Evolutionary conservation across 2,888 invertebrate species (phyloP), one percentile per base, ranked within the genome.

Genomic region (Drosophila prostipennis): DNA sequence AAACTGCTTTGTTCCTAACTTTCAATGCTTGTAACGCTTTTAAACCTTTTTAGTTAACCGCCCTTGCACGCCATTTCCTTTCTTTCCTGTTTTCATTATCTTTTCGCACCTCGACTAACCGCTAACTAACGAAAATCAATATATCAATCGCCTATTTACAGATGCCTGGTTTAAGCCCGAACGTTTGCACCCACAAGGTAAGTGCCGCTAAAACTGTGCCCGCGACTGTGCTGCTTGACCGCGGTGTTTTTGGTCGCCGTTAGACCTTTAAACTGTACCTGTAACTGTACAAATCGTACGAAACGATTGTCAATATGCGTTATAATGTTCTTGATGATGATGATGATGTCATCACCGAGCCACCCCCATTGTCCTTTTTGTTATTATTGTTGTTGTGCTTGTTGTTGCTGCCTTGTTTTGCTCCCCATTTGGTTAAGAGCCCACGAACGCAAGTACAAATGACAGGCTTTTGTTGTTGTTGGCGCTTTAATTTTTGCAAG

Each of bases 121-220:
- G 84, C 82, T 80, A 79, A 83, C 81, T 86, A 89, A 89, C 84
- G 78, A 79, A 74, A 84, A 87, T 83, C 89, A 87, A 85, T 90
- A 88, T 90, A 90, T 90, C 86, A 86, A 90, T 88, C 78, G 81
- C 86, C 80, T 89, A 90, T 90, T 91, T 96, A 90, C 96, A 97
- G 97, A 96, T 95, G 96, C 96, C 93, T 97, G 97, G 97, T 97
- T 97, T 94, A 96, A 96, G 93, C 97, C 97, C 91, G 96, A 96
- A 93, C 95, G 96, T 93, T 95, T 97, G 93, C 96, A 97, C 93
- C 97, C 97, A 87, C 95, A 95, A 95, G 97, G 97, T 97, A 95
- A 96, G 67, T 81, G 71, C 16, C 51, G 65, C 43, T 63, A 49
- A 61, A 82, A 82, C 80, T 75, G 78, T 54, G 39, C 56, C 64